Conservation (phyloP, 2,113 vertebrate species). For the Dinomys branickii region DNA sequence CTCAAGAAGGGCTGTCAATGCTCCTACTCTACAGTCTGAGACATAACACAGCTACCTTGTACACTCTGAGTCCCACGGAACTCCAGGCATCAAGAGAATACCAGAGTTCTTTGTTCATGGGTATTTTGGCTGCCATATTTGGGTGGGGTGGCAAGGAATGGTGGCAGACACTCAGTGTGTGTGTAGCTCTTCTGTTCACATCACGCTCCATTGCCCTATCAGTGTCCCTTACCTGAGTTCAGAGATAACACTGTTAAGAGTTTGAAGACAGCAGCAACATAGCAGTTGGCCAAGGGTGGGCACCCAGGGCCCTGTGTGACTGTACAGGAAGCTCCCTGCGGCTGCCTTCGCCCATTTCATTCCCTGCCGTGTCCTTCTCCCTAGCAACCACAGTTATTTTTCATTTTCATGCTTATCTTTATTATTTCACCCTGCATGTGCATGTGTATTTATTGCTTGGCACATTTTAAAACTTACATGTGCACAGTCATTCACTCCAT, state of each 20-base stretch:
- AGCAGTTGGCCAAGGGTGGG: neutral
- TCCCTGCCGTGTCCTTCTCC: neutral
- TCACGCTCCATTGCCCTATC: neutral
- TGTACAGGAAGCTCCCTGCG: neutral
- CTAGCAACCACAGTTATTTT: neutral
- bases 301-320: neutral
- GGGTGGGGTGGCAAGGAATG: neutral
- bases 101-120: neutral
- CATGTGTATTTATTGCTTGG: neutral
- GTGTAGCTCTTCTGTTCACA: neutral
- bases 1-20: neutral
- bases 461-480: neutral
- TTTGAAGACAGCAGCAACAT: neutral
- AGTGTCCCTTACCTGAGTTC: neutral
- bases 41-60: neutral
- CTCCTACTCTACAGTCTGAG: neutral
- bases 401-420: neutral
- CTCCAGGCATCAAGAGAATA: neutral
- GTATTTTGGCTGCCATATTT: neutral
- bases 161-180: neutral
- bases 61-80: neutral
- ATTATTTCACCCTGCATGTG: neutral
- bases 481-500: neutral
- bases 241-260: neutral
- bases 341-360: neutral